phyloP scores from a whole-genome alignment of 1,140 invertebrate species.

The Wiebesia pumilae region DNA sequence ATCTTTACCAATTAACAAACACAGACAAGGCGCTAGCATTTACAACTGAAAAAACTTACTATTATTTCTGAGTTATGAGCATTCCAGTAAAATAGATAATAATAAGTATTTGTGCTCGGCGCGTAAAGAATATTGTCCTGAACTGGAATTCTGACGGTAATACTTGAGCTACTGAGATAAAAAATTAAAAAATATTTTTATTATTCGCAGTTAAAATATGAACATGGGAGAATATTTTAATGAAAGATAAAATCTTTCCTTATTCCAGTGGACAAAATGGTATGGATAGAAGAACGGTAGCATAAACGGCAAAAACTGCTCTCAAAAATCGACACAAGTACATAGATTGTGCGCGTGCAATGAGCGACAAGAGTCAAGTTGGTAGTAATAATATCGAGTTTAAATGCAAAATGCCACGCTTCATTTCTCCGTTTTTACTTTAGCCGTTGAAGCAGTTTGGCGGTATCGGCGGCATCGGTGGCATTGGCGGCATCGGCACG shows the following conservation, averaged over 20 bases:
- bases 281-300: no score
- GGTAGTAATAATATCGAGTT: background rate
- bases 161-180: no score
- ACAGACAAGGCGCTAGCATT: background rate
- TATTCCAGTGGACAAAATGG: no score
- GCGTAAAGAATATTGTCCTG: background rate
- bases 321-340: no score
- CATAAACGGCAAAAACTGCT: no score
- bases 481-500: no score
- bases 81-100: background rate
- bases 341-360: no score
- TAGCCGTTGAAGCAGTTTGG: background rate
- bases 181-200: background rate
- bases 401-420: background rate
- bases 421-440: constrained; percentile 26
- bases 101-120: background rate
- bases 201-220: background rate
- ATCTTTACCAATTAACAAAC: background rate
- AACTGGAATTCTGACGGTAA: no score
- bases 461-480: background rate
- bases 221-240: background rate
- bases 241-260: background rate
- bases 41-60: background rate
- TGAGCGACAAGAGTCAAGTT: background rate
- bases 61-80: background rate